phyloP scores from a whole-genome alignment of 1,140 invertebrate genomes.

The Drosophila nebulosa region DNA sequence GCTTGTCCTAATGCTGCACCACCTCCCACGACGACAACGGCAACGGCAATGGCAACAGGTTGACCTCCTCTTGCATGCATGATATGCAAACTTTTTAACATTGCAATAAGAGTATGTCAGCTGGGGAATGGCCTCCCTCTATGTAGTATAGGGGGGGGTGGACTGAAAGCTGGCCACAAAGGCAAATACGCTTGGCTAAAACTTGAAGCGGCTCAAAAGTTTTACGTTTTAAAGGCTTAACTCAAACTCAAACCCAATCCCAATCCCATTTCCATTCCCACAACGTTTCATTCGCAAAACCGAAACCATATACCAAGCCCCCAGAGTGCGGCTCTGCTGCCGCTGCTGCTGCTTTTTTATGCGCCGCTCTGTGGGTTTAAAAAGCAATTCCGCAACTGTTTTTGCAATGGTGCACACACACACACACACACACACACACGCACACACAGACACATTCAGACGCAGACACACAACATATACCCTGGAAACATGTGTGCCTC shows the following conservation, averaged over 20 bases:
- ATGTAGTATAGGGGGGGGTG: neutral
- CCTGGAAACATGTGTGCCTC: neutral
- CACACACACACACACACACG: constrained; percentile 5
- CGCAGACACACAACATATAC: neutral
- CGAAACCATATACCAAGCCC: constrained; percentile 45
- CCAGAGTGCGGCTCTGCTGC: constrained; percentile 53
- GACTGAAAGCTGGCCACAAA: constrained; percentile 35
- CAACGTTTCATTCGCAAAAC: constrained; percentile 14
- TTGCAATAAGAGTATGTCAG: constrained; percentile 28
- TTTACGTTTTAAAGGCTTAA: constrained; percentile 75
- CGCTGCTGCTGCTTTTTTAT: constrained; percentile 57
- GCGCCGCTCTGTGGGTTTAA: constrained; percentile 70
- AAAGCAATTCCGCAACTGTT: constrained; percentile 78
- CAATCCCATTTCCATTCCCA: neutral
- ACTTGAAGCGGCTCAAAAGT: constrained; percentile 74
- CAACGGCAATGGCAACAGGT: constrained; percentile 57
- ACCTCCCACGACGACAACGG: constrained; percentile 8
- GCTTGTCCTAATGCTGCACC: constrained; percentile 26
- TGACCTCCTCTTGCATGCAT: constrained; percentile 35
- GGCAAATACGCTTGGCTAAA: constrained; percentile 66
- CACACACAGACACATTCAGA: neutral
- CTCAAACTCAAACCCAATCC: constrained; percentile 16
- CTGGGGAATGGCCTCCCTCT: constrained; percentile 22
- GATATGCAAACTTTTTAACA: constrained; percentile 54
- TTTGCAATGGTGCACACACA: constrained; percentile 52